Evolutionary conservation across 2,113 vertebrate species (phyloP), one percentile per base, ranked within the genome.

Genomic region (Rhinopomastus cyanomelas): DNA sequence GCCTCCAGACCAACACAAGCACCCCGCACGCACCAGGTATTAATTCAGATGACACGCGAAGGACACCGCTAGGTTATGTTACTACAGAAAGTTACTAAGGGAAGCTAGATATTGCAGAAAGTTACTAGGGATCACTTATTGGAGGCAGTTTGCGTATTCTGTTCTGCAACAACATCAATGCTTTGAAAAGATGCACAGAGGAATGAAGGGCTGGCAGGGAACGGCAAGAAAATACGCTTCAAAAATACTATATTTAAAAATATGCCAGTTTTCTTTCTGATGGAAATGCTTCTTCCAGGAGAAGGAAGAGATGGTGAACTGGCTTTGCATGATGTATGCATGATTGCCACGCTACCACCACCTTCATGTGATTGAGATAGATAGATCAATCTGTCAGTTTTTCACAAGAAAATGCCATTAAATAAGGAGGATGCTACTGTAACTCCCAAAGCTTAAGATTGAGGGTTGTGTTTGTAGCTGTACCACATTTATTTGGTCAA

Each of bases 1-100:
- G 64, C 48, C 68, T 27, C 32, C 56, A 2, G 2, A 8, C 4
- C 1, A 10, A 5, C n/a, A 5, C 36, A 17, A 2, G 37, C 4
- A 2, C 52, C 53, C n/a, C 67, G 3, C 16, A 7, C 12, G 0
- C 51, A 9, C 17, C 59, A 23, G 42, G 13, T 42, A 11, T 12
- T 42, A 42, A 3, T 6, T 26, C 51, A 3, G 9, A 4, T 42
- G 16, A 26, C 17, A 1, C 0, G 46, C 0, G 60, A 17, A 73
- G 68, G 59, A 49, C 11, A 42, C 11, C 3, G 8, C 27, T 6
- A 10, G 6, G 32, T 11, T 1, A 8, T 6, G 0, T 32, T 60
- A 10, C 4, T 16, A 7, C 56, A 39, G 13, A 22, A 56, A n/a
- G n/a, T n/a, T n/a, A n/a, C n/a, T n/a, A n/a, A n/a, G n/a, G n/a